These are phyloP conservation scores for Hemicordylus capensis DNA, from an alignment of 2,113 vertebrate species.

Conservation along the genomic window DNA sequence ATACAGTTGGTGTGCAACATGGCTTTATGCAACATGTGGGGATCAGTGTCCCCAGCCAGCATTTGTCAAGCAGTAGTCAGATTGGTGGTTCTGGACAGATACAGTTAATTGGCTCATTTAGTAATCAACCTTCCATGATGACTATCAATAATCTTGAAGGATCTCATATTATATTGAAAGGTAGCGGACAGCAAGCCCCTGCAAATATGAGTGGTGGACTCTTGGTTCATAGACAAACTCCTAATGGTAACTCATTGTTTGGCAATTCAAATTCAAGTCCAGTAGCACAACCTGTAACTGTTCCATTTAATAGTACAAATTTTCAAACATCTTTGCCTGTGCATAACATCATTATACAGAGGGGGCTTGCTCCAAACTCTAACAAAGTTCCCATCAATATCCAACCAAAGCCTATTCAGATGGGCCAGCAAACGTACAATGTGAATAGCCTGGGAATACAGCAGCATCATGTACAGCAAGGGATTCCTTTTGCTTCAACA, in stretches of 20 bases:
- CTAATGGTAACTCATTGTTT: conserved; percentile 85
- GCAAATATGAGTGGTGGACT: conserved; percentile 79
- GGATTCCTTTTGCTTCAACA: conserved; percentile 79
- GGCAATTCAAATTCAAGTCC: conserved; percentile 82
- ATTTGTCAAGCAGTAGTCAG: conserved; percentile 87
- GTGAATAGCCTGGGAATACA: conserved; percentile 83
- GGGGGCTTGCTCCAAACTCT: conserved; percentile 86
- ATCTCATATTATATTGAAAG: conserved; percentile 92
- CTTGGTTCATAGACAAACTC: conserved; percentile 82
- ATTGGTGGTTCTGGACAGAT: conserved; percentile 88
- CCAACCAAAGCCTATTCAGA: conserved; percentile 93
- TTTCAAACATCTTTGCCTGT: conserved; percentile 88
- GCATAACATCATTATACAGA: conserved; percentile 98
- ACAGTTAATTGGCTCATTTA: conserved; percentile 93
- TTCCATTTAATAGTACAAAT: conserved; percentile 93
- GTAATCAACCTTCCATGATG: conserved; percentile 90
- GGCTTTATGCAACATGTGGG: conserved; percentile 91
- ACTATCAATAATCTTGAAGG: conserved; percentile 94
- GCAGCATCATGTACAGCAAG: conserved; percentile 81
- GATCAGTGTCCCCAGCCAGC: conserved; percentile 84
- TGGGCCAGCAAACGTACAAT: conserved; percentile 90
- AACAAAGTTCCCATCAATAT: conserved; percentile 88
- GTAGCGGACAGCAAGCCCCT: conserved; percentile 79
- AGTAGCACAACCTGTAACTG: conserved; percentile 86
- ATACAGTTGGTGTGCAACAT: conserved; percentile 87